Evolutionary conservation across 2,113 vertebrate genomes (phyloP).

Genomic region (Actenoides hombroni): DNA sequence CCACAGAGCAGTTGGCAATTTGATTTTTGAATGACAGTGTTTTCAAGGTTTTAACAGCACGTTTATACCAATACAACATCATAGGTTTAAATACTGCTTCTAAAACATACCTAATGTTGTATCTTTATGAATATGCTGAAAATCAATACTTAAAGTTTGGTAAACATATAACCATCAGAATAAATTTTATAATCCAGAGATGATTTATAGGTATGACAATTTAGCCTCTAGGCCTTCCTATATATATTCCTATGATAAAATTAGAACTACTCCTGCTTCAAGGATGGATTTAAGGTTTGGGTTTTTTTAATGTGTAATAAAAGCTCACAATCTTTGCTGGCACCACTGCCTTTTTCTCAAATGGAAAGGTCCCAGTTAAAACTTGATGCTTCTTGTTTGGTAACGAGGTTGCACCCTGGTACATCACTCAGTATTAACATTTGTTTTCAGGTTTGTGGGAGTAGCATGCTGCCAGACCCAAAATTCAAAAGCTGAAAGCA

Average conservation of each 20-base stretch:
- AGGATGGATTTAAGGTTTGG: not conserved
- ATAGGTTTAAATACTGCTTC: not conserved
- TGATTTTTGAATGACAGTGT: not conserved
- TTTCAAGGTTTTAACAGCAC: not conserved
- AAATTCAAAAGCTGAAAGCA: constrained; percentile 18
- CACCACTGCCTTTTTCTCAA: not conserved
- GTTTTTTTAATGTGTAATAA: not conserved
- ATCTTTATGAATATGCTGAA: not conserved
- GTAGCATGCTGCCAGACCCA: not conserved
- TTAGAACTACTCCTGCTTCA: not conserved
- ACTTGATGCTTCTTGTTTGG: not conserved
- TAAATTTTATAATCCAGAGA: no score
- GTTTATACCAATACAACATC: not conserved
- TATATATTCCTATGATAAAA: not conserved
- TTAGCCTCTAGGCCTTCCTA: not conserved
- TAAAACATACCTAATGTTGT: not conserved
- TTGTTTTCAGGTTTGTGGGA: not conserved
- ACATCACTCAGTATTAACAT: not conserved
- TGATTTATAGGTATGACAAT: not conserved
- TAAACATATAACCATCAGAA: not conserved
- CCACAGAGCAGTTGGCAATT: not conserved
- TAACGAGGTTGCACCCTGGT: not conserved
- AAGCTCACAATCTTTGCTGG: not conserved
- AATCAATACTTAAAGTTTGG: not conserved
- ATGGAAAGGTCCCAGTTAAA: not conserved